Evolutionary conservation across 2,113 vertebrate genomes (phyloP).

Genomic region (Atherinomorus stipes): DNA sequence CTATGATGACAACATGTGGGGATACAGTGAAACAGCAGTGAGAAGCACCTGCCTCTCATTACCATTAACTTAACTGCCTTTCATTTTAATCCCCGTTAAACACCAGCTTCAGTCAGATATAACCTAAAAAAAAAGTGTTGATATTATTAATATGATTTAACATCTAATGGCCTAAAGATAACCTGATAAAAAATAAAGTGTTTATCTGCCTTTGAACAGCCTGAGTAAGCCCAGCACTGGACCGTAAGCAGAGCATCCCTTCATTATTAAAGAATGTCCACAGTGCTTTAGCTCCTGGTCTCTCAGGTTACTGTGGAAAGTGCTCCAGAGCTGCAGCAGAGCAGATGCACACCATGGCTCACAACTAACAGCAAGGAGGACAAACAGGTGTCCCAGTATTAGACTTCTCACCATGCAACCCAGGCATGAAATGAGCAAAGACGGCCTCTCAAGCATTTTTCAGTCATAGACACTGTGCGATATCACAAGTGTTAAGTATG

Average conservation of each 20-base stretch:
- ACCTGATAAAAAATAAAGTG: slow-evolving; percentile 28
- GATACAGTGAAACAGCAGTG: slow-evolving; percentile 10
- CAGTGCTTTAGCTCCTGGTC: slow-evolving; percentile 48
- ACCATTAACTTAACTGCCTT: slow-evolving; percentile 42
- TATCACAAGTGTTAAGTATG: slow-evolving; percentile 1
- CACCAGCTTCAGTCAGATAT: background rate
- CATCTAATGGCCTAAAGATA: slow-evolving; percentile 3
- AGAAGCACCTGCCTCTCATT: slow-evolving; percentile 36
- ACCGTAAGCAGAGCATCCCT: slow-evolving; percentile 70
- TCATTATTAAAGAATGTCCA: slow-evolving; percentile 77
- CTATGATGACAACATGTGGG: slow-evolving; percentile 62
- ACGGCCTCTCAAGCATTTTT: background rate
- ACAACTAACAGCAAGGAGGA: slow-evolving; percentile 21
- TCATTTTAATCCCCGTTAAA: slow-evolving; percentile 19
- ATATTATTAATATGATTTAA: background rate
- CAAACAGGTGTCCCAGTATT: slow-evolving; percentile 61
- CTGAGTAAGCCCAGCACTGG: slow-evolving; percentile 37
- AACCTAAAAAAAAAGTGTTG: slow-evolving; percentile 4
- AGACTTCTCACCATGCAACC: background rate
- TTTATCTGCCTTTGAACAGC: slow-evolving; percentile 31
- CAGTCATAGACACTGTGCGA: slow-evolving; percentile 4
- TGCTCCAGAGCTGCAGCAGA: slow-evolving; percentile 48
- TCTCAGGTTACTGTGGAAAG: slow-evolving; percentile 72
- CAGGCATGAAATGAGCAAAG: background rate
- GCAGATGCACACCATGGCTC: slow-evolving; percentile 52